Evolutionary conservation across 2,113 vertebrate genomes (phyloP).

Genomic region (Rhinoderma darwinii): DNA sequence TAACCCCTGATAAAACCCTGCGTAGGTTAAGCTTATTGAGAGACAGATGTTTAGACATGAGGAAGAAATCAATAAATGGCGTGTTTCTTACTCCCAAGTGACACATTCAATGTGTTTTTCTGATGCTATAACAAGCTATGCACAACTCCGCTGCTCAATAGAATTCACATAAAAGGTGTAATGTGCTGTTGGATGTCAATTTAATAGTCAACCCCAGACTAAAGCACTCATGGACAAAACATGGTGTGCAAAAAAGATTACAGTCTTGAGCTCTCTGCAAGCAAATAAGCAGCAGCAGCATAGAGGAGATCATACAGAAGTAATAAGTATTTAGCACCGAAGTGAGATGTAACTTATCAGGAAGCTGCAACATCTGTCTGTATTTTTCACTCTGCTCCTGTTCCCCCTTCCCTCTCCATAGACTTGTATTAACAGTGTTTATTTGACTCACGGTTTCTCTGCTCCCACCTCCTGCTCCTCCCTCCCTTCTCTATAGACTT

Average conservation of each 20-base stretch:
- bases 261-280: background rate
- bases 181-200: conserved; percentile 11
- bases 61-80: conserved; percentile 47
- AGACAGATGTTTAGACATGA: conserved; percentile 54
- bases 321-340: too few species aligned
- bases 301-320: too few species aligned
- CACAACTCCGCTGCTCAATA: conserved; percentile 34
- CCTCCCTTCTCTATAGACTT: too few species aligned
- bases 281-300: too few species aligned
- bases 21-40: background rate
- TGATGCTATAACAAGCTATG: conserved; percentile 47
- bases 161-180: conserved; percentile 49
- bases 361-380: too few species aligned
- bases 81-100: conserved; percentile 40
- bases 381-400: too few species aligned
- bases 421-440: too few species aligned
- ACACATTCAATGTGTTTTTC: conserved; percentile 50
- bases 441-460: too few species aligned
- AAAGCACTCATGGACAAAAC: background rate
- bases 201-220: conserved; percentile 32
- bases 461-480: too few species aligned
- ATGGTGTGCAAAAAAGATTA: background rate
- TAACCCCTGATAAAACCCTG: conserved; percentile 28
- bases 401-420: too few species aligned
- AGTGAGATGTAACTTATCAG: too few species aligned